These are phyloP conservation scores for Tetragnatha montana DNA, from an alignment of 2,888 invertebrate species.

Conservation along the genomic window DNA sequence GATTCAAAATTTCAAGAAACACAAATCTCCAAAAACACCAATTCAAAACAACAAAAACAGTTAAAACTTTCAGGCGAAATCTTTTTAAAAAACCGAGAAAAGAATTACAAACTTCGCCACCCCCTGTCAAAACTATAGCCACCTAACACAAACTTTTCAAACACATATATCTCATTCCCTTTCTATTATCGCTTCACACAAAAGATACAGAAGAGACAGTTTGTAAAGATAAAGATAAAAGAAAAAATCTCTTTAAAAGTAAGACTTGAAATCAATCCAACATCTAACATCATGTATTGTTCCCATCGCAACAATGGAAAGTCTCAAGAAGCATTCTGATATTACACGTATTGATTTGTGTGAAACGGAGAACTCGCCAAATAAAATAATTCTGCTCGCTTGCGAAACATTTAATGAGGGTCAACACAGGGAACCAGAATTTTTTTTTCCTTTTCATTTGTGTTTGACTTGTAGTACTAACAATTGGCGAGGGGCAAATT, in stretches of 20 bases:
- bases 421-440: background rate
- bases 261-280: background rate
- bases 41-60: no score
- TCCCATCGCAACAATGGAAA: background rate
- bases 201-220: background rate
- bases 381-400: slow-evolving; percentile 31
- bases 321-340: background rate
- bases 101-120: no score
- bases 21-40: no score
- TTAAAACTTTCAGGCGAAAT: no score
- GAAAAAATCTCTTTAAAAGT: background rate
- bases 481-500: slow-evolving; percentile 4
- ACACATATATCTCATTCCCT: background rate
- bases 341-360: background rate
- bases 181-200: background rate
- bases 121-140: no score
- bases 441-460: slow-evolving; percentile 33
- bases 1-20: no score
- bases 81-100: no score
- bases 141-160: background rate
- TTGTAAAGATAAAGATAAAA: background rate
- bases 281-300: background rate
- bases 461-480: slow-evolving; percentile 28
- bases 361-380: background rate
- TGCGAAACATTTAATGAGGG: slow-evolving; percentile 2